phyloP scores from a whole-genome alignment of 2,797 vertebrate genomes.

The Podargus strigoides region DNA sequence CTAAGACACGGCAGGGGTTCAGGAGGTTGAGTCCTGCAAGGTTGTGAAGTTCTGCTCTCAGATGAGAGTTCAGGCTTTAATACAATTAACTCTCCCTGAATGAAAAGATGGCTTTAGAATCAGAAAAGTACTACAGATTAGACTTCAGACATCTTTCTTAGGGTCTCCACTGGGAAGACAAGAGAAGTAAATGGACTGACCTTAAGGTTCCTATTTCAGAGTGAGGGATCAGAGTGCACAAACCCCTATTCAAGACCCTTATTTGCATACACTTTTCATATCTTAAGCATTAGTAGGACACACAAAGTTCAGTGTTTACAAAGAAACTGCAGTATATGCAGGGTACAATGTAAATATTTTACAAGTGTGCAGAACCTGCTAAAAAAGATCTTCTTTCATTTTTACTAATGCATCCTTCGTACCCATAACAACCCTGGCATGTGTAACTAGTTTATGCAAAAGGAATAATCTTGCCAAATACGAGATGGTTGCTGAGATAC shows the following conservation, averaged over 20 bases:
- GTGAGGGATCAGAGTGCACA: background rate
- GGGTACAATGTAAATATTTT: slow-evolving; percentile 11
- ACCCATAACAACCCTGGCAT: background rate
- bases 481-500: slow-evolving; percentile 20
- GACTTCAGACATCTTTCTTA: background rate
- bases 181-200: background rate
- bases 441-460: background rate
- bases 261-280: background rate
- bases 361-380: background rate
- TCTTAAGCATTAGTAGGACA: background rate
- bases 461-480: slow-evolving; percentile 8
- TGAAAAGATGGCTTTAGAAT: background rate
- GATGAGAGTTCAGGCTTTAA: background rate
- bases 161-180: background rate
- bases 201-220: background rate
- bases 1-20: background rate
- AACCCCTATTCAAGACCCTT: background rate
- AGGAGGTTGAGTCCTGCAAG: background rate
- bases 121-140: background rate
- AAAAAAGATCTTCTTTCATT: slow-evolving; percentile 8
- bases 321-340: background rate
- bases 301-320: background rate
- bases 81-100: background rate
- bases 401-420: background rate
- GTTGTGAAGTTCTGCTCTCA: background rate